Base-by-base conservation (phyloP, 2,888 invertebrate species). In the Lepidochrysops patricia region DNA sequence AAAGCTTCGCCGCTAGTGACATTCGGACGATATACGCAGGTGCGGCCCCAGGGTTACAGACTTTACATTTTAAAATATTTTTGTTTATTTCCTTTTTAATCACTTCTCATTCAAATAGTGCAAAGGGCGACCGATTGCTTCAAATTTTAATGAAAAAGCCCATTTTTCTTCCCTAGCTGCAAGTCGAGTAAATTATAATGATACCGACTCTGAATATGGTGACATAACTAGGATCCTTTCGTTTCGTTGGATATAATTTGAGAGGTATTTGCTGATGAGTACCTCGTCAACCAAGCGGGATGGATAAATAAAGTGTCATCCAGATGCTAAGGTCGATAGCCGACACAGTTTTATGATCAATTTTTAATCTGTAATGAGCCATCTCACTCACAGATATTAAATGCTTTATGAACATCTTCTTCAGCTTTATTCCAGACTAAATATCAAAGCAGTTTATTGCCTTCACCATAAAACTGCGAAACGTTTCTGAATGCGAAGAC, bases 381-480 rank as follows among this genome's bases (percentile, higher is more conserved):
- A 43, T 43, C 19, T 19, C 43, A n/a, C 12, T 43, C 2, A 4
- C 3, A 2, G 19, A 4, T 43, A 9, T 43, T 3, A 9, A 43
- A 19, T n/a, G 19, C 29, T 29, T 29, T 29, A 2, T 3, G 43
- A 19, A 43, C 9, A 4, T 12, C 19, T 19, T 43, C 19, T 15
- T 19, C 5, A 3, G 43, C 29, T 54, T 34, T 19, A 49, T 34
- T 49, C 48, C 49, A 32, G 54, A 54, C 29, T 54, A 54, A 29
- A 54, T 54, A 32, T 29, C 58, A 58, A 48, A 23, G 23, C 29
- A 26, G 29, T 58, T 48, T 48, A 48, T 58, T 58, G 58, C 58
- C 49, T 29, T 32, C 19, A 29, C 58, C 23, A 58, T 58, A 58
- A 58, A 58, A 49, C 19, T 48, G 58, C 58, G 32, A 58, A 32